A percentile compares a stretch with the other conserved stretches of the same genome.
These are phyloP conservation scores for Momotus momota DNA, from an alignment of 2,797 vertebrate genomes.

Conservation along the genomic window DNA sequence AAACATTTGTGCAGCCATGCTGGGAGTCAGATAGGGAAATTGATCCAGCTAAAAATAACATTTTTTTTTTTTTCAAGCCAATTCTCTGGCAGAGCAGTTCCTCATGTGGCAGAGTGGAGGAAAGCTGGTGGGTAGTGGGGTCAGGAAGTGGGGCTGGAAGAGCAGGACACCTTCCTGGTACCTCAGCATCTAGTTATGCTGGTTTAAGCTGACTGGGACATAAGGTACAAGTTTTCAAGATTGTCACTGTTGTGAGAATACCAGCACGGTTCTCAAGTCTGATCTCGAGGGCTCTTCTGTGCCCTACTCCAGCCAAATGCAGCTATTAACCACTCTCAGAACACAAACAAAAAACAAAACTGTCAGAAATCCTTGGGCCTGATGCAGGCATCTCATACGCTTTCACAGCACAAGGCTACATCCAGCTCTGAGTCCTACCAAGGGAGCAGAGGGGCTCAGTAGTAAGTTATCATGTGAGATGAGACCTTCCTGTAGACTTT, in stretches of 20 bases:
- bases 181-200: neutral
- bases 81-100: neutral
- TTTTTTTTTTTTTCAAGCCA: neutral
- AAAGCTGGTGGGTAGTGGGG: neutral
- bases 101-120: neutral
- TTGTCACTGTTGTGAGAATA: neutral
- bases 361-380: neutral
- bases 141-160: neutral
- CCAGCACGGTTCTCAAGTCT: neutral
- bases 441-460: neutral
- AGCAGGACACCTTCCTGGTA: neutral
- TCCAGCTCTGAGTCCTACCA: neutral
- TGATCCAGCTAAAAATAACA: conserved; percentile 34
- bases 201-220: neutral
- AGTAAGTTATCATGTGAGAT: neutral
- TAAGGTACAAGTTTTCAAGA: neutral
- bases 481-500: neutral
- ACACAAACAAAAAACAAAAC: neutral
- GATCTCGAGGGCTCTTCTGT: neutral
- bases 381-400: neutral
- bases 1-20: neutral
- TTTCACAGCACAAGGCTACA: neutral
- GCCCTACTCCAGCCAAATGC: neutral
- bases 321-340: neutral
- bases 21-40: neutral